These are phyloP conservation scores for Drosophila aldrichi DNA, from an alignment of 2,888 invertebrate species.

Conservation along the genomic window DNA sequence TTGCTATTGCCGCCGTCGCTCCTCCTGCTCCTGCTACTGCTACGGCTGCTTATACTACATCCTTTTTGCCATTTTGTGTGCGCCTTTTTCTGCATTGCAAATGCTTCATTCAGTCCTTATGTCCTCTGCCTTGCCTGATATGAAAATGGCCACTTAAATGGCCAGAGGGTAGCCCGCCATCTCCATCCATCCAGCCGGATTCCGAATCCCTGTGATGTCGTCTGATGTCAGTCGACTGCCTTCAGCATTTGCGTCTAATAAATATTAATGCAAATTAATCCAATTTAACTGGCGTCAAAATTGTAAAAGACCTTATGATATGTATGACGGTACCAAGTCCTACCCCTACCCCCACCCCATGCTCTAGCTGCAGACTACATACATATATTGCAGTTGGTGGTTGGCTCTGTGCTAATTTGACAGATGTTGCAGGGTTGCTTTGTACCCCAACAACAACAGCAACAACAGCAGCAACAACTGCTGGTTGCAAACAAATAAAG, in stretches of 20 bases:
- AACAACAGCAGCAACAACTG: constrained; percentile 10
- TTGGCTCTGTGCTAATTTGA: constrained; percentile 12
- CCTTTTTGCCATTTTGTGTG: constrained; percentile 51
- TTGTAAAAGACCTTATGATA: constrained; percentile 76
- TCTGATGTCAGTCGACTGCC: constrained; percentile 50
- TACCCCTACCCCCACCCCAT: not conserved
- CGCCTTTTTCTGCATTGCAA: constrained; percentile 66
- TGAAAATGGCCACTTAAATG: constrained; percentile 76
- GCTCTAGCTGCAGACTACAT: not conserved
- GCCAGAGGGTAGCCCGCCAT: constrained; percentile 57
- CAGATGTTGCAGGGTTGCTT: constrained; percentile 69
- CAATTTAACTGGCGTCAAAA: constrained; percentile 77
- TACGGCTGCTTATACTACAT: constrained; percentile 12
- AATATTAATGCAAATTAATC: constrained; percentile 80
- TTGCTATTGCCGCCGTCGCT: constrained; percentile 2
- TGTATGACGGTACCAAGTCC: constrained; percentile 34
- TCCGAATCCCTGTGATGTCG: constrained; percentile 22
- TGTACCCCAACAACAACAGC: constrained; percentile 11
- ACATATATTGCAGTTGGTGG: constrained; percentile 11
- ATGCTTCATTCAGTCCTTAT: constrained; percentile 42
- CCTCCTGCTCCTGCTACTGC: constrained; percentile 9
- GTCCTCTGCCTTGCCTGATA: constrained; percentile 52
- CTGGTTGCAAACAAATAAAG: constrained; percentile 26
- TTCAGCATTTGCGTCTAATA: constrained; percentile 75
- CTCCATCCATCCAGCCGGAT: constrained; percentile 18